phyloP scores from a whole-genome alignment of 2,797 vertebrate genomes.

The Emydoidea blandingii region DNA sequence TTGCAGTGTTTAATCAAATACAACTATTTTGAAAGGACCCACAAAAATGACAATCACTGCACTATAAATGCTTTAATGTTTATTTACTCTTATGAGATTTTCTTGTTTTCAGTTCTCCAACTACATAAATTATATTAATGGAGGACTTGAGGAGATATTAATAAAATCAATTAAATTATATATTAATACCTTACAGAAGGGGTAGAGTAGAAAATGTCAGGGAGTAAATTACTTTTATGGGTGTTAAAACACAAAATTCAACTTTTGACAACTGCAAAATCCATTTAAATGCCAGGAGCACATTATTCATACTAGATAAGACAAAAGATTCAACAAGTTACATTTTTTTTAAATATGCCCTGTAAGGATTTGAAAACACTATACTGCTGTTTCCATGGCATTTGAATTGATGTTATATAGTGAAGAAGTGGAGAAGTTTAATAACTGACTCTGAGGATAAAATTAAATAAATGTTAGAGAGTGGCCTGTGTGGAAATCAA shows the following conservation, averaged over 20 bases:
- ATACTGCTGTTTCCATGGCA: fast-evolving
- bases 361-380: background rate
- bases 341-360: background rate
- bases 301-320: background rate
- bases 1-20: background rate
- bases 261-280: background rate
- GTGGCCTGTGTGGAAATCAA: background rate
- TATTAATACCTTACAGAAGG: background rate
- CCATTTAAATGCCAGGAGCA: background rate
- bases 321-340: background rate
- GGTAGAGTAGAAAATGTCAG: background rate
- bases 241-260: background rate
- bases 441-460: background rate
- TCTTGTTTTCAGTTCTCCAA: background rate
- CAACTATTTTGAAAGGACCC: background rate
- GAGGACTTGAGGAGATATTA: background rate
- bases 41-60: background rate
- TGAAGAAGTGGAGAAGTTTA: background rate
- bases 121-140: background rate
- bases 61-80: background rate
- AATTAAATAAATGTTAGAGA: background rate
- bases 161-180: background rate
- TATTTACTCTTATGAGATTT: background rate
- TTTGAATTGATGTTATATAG: background rate
- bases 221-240: background rate